Percentiles rank a stretch among this genome's conserved stretches.
These are phyloP conservation scores for Macheiramphus alcinus DNA, from an alignment of 2,113 vertebrate species.

Conservation along the genomic window DNA sequence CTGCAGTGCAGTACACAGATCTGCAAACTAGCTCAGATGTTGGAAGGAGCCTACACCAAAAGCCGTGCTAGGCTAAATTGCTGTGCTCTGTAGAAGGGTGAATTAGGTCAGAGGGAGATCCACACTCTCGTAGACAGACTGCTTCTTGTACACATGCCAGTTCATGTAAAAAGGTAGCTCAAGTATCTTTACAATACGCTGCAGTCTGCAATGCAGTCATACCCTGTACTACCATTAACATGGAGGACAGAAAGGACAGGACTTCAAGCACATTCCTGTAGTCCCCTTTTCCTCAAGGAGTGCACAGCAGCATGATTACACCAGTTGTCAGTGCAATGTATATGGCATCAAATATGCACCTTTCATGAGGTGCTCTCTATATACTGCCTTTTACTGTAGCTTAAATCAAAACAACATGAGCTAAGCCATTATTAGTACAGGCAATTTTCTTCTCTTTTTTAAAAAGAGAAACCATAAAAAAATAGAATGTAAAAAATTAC, in stretches of 20 bases:
- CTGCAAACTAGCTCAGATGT: background rate
- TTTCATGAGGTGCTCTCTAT: background rate
- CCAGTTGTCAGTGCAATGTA: background rate
- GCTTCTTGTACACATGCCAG: background rate
- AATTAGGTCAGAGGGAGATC: constrained; percentile 3
- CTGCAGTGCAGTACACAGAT: constrained; percentile 45
- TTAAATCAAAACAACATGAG: constrained; percentile 14
- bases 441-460: background rate
- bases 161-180: background rate
- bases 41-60: background rate
- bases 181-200: background rate
- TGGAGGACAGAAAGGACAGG: constrained; percentile 3
- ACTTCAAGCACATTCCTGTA: background rate
- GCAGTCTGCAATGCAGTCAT: constrained; percentile 63
- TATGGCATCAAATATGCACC: background rate
- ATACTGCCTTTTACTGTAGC: background rate
- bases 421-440: constrained; percentile 15
- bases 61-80: background rate
- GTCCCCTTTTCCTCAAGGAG: background rate
- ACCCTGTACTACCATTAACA: background rate
- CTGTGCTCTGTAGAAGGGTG: background rate
- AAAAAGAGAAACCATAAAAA: background rate
- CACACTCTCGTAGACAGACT: background rate
- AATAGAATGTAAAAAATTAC: background rate
- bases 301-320: background rate